Base-by-base conservation (phyloP, 2,113 vertebrate genomes). In the Nansenia antarctica region DNA sequence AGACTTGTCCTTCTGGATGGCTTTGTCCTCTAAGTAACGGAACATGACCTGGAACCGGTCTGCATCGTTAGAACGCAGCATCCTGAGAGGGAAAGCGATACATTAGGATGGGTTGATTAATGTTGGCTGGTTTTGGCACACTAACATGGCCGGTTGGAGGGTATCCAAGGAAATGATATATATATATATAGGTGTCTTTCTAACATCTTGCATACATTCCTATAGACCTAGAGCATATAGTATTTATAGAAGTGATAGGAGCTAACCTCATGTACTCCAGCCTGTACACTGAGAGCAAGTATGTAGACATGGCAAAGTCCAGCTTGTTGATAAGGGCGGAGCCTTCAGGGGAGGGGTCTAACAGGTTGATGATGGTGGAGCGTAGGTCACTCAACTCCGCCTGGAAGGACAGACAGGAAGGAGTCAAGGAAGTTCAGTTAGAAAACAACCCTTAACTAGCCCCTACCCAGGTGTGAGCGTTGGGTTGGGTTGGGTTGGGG, bases 21-120 rank as follows among this genome's bases (percentile, higher is more conserved):
- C 97, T 91, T 98, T 99, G 87, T 98, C 97, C 78, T 99, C 97
- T 81, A 96, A 96, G 83, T 99, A 98, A 77, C 93, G 94, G 91
- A 98, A 99, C 96, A 99, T 98, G 47, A 99, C 95, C 81, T 99
- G 97, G 86, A 99, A 98, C 62, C 95, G 91, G 85, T 97, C 97
- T 7, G 95, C 91, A 76, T 97, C 97, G 26, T 95, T 94, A 14
- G 97, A 97, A 65, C 93, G 93, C 45, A 96, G 85, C 62, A 99
- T 97, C 87, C 97, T 99, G 76, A 47, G 70, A 49, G 26, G n/a
- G n/a, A n/a, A n/a, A n/a, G n/a, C n/a, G n/a, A n/a, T n/a, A n/a
- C n/a, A n/a, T n/a, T n/a, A n/a, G n/a, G n/a, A n/a, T n/a, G n/a
- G n/a, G n/a, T n/a, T n/a, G n/a, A n/a, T n/a, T n/a, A n/a, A n/a